Conservation (phyloP, 2,888 invertebrate genomes). For the Linnaemya vulpina region DNA sequence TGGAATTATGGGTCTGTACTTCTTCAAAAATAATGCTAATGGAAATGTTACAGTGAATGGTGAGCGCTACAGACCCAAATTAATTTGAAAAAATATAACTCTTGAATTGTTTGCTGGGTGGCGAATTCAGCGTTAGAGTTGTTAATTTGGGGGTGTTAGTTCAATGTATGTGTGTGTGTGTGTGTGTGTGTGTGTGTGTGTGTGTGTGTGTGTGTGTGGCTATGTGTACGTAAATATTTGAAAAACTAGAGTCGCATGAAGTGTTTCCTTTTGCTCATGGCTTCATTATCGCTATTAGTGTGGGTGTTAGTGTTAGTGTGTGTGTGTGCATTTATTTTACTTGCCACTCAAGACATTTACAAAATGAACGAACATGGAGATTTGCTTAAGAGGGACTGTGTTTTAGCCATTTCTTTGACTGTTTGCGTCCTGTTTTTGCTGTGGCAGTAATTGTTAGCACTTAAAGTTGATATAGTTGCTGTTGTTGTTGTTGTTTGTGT, state of each 20-base stretch:
- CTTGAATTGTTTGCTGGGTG: neutral
- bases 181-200: too few species aligned
- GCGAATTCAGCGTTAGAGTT: neutral
- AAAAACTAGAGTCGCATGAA: slow-evolving; percentile 29
- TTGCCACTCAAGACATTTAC: slow-evolving; percentile 22
- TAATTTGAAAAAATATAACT: too few species aligned
- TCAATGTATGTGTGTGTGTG: neutral
- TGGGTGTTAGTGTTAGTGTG: neutral
- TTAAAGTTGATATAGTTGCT: neutral
- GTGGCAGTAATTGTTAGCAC: slow-evolving; percentile 8
- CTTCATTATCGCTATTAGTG: slow-evolving; percentile 28
- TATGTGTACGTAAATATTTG: neutral
- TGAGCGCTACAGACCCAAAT: too few species aligned
- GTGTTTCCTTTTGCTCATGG: slow-evolving; percentile 42
- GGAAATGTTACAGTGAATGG: too few species aligned
- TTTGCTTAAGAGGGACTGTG: slow-evolving; percentile 31
- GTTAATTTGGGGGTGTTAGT: slow-evolving; percentile 25
- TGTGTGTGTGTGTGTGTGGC: neutral
- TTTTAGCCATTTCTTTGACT: slow-evolving; percentile 38
- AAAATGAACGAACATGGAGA: slow-evolving; percentile 36
- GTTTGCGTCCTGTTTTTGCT: slow-evolving; percentile 21
- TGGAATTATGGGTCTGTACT: too few species aligned
- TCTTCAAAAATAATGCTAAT: too few species aligned
- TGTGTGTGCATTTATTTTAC: slow-evolving; percentile 2
- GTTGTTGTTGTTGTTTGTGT: neutral